Base-by-base conservation (phyloP, 2,113 vertebrate genomes). In the Tringa solitaria region DNA sequence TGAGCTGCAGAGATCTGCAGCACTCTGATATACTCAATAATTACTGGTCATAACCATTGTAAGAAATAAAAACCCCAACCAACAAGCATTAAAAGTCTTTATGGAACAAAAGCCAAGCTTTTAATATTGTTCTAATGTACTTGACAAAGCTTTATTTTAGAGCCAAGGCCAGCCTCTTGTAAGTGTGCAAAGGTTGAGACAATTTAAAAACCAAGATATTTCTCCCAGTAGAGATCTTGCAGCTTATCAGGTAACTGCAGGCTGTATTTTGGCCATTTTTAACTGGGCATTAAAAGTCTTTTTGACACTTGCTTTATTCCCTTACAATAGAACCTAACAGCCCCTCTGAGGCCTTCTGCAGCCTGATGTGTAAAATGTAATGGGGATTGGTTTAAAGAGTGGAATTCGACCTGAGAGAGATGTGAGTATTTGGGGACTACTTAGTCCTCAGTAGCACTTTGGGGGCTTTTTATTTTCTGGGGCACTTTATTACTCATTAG, bases 261-360 rank as follows among this genome's bases (percentile, higher is more conserved):
- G 46, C 90, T 86, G 32, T 59, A 84, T 89, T 95, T 96, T 3
- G 83, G 80, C 37, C 95, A 94, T 82, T 97, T 96, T 97, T 95
- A 97, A 97, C 94, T 85, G 95, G 95, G 94, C 96, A 96, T 97
- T 96, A 97, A 90, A 97, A 96, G 87, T 94, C 92, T 96, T 97
- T 96, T 97, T 97, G 97, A 97, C 97, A 97, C 96, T 97, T 96
- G 91, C 93, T 97, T 97, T 97, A 94, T 97, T 96, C 96, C 81
- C 70, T 79, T 94, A 90, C 96, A 96, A 94, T 95, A 96, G 92
- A 80, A 27, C 64, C 70, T 95, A 96, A 97, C 81, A 89, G 75
- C 68, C 74, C 95, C 94, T 95, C 70, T 0, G 95, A 95, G 96
- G 78, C 69, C 60, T 93, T 86, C 93, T 84, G 69, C 46, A 96